phyloP scores from a whole-genome alignment of 2,113 vertebrate genomes.

The Albula glossodonta region DNA sequence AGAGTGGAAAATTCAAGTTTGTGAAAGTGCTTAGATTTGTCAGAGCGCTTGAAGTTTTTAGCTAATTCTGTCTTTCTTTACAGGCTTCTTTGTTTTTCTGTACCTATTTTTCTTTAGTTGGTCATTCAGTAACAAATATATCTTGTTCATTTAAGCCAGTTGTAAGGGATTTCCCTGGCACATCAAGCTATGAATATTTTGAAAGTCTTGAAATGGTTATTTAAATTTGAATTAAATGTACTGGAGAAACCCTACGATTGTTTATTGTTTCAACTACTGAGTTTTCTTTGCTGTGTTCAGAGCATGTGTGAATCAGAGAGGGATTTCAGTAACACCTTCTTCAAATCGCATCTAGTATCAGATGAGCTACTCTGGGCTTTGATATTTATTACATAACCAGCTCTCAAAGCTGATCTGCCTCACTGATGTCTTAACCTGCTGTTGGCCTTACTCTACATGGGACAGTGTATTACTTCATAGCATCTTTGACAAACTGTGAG shows the following conservation, averaged over 20 bases:
- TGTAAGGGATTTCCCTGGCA: too few species aligned
- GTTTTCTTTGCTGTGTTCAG: neutral
- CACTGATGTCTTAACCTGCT: constrained; percentile 50
- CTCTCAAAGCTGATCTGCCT: constrained; percentile 42
- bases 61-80: too few species aligned
- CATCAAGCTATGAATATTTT: too few species aligned
- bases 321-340: neutral
- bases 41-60: neutral
- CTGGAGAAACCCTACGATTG: too few species aligned
- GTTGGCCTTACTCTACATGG: constrained; percentile 53
- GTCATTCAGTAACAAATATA: too few species aligned
- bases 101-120: too few species aligned
- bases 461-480: constrained; percentile 43
- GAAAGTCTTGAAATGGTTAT: too few species aligned
- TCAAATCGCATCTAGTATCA: neutral
- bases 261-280: too few species aligned
- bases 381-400: constrained; percentile 44
- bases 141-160: too few species aligned
- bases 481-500: constrained; percentile 28
- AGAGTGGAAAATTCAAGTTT: too few species aligned
- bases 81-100: too few species aligned
- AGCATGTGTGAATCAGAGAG: neutral
- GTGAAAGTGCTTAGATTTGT: neutral
- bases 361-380: constrained; percentile 23
- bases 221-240: too few species aligned